These are phyloP conservation scores for Nannoperca australis DNA, from an alignment of 2,797 vertebrate species.

Conservation along the genomic window DNA sequence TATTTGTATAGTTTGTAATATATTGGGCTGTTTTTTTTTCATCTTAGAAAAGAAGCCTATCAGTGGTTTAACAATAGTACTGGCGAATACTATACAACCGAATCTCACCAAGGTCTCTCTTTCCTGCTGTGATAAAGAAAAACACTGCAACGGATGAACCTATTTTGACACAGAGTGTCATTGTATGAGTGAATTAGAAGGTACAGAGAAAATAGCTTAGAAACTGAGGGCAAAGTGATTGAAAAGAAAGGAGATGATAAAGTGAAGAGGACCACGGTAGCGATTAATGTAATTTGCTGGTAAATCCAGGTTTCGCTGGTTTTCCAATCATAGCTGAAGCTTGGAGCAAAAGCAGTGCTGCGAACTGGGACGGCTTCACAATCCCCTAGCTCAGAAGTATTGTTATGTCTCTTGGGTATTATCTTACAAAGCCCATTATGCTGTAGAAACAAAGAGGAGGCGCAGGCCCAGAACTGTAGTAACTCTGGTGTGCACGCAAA, in stretches of 20 bases:
- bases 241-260: slow-evolving; percentile 54
- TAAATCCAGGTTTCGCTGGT: slow-evolving; percentile 74
- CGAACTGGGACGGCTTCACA: slow-evolving; percentile 80
- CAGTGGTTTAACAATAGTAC: not conserved
- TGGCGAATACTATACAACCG: not conserved
- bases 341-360: slow-evolving; percentile 62
- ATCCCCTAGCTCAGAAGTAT: slow-evolving; percentile 80
- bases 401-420: slow-evolving; percentile 83
- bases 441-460: slow-evolving; percentile 78
- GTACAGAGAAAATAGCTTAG: slow-evolving; percentile 41
- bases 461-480: slow-evolving; percentile 59
- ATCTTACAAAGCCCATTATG: slow-evolving; percentile 87
- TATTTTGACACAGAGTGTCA: slow-evolving; percentile 39
- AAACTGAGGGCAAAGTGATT: slow-evolving; percentile 53
- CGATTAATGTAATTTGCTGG: slow-evolving; percentile 76
- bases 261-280: slow-evolving; percentile 54
- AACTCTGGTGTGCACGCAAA: slow-evolving; percentile 48
- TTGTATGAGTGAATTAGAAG: slow-evolving; percentile 48
- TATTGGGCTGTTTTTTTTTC: not conserved
- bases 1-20: not conserved
- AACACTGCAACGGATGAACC: slow-evolving; percentile 22
- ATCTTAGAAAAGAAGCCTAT: not conserved
- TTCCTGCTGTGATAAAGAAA: slow-evolving; percentile 20
- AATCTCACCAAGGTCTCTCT: slow-evolving; percentile 8
- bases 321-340: slow-evolving; percentile 75